Evolutionary conservation across 2,888 invertebrate species (phyloP), one percentile per base, ranked within the genome.

Genomic region (Spicauda simplicius): DNA sequence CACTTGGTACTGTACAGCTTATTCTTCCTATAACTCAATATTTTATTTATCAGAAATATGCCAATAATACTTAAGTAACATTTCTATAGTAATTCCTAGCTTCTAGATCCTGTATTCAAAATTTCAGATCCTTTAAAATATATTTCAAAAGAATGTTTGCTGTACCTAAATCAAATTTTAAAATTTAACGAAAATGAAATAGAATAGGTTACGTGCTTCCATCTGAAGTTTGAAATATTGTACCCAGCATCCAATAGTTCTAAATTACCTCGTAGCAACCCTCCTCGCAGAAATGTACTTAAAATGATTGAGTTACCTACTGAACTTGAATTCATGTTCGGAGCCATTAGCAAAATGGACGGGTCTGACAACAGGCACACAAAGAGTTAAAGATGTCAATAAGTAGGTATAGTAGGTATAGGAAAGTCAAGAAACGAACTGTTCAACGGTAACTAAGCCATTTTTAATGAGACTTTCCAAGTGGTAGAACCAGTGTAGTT

Each of bases 291-390:
- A 55, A 37, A 56, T 19, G 37, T 56, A 56, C 56, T 56, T 37
- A 37, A 37, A 56, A 56, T 56, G 30, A 56, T 56, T 56, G 37
- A 56, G 16, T 56, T 56, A 18, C 55, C 33, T 33, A 11, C 37
- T 30, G 37, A 56, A 56, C 37, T 56, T 37, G 33, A 37, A 37
- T 56, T 56, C 7, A 37, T 37, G 18, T 56, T 37, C 5, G 18
- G 7, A 30, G 30, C 55, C 30, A 30, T 55, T 55, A 55, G 56
- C 12, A 18, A 18, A 37, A 56, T 37, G 33, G 18, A 3, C 56
- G 4, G n/a, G 16, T 30, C 33, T 30, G 30, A 55, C 4, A 33
- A 55, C n/a, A n/a, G 2, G n/a, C n/a, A 16, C 14, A 25, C 25
- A 33, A 33, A 33, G 33, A 33, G 33, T 6, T 33, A 8, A 25